Evolutionary conservation across 2,888 invertebrate species (phyloP).

Genomic region (Acanthoscelides obtectus): DNA sequence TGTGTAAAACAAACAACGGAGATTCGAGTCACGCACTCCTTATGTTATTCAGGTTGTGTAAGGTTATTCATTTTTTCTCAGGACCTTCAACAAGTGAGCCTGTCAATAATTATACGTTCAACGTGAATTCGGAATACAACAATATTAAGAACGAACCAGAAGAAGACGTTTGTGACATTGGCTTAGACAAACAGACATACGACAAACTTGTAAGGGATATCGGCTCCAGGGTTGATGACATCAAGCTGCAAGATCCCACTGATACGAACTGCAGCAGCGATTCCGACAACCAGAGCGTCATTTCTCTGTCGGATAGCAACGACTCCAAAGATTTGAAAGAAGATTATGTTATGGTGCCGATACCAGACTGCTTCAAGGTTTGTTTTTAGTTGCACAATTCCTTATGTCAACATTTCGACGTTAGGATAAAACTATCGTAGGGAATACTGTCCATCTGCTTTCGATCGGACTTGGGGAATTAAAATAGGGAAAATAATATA

Average conservation of each 20-base stretch:
- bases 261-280: constrained; percentile 33
- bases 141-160: neutral
- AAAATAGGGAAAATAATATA: no score
- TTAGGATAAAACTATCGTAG: no score
- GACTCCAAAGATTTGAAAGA: constrained; percentile 30
- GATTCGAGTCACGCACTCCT: no score
- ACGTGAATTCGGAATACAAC: neutral
- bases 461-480: no score
- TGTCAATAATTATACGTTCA: neutral
- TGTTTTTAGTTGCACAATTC: constrained; percentile 8
- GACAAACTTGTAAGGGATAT: constrained; percentile 16
- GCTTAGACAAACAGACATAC: neutral
- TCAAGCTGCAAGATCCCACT: constrained; percentile 20
- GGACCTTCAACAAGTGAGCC: neutral
- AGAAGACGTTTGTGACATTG: constrained; percentile 7
- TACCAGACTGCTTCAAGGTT: constrained; percentile 30
- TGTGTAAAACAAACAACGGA: no score
- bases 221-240: constrained; percentile 15
- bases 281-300: constrained; percentile 40
- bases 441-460: no score
- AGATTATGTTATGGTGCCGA: constrained; percentile 39
- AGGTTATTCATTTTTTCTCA: no score
- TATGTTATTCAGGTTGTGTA: no score
- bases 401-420: no score
- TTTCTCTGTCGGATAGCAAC: constrained; percentile 32